Evolutionary conservation across 2,113 vertebrate genomes (phyloP), one percentile per base, ranked within the genome.

Genomic region (Hystrix brachyura): DNA sequence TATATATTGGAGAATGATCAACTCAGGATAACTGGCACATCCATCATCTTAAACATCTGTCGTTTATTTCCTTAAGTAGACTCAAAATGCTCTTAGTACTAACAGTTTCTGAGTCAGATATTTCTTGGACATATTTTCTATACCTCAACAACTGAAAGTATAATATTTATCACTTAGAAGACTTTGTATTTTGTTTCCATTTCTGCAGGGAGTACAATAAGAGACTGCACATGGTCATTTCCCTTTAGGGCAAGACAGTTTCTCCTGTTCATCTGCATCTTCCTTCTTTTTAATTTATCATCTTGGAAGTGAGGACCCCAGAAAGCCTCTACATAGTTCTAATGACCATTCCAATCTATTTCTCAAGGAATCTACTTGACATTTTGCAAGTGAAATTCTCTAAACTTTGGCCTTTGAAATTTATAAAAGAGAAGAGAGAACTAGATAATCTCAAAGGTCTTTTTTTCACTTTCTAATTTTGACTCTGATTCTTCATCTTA

Each of bases 131-230:
- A 69, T 76, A 94, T 95, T 98, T 98, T 97, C 93, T 91, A 97
- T 98, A 97, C 90, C 91, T 89, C 86, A 98, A 97, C 67, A 97
- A 96, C 60, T 62, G 93, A 97, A 96, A 96, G 69, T 38, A 78
- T 82, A 95, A 80, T 95, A 94, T 97, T 98, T 96, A 97, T 98
- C 82, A 96, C 79, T 97, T 98, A 97, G 79, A 98, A 96, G 88
- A 65, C 84, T 94, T 97, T 97, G 97, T 85, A 97, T 97, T 98
- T 98, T 95, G 78, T 95, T 96, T 84, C 27, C 25, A 29, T 7
- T 78, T 78, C 74, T 78, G 15, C n/a, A 4, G 8, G 27, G 25
- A 13, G 21, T 34, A 76, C 10, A 34, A 43, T 34, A 90, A 64
- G 7, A 90, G 46, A 46, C 23, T 79, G 2, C 9, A 38, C 11